Percentiles rank a stretch among this genome's conserved stretches.
phyloP scores from a whole-genome alignment of 2,797 vertebrate species.

The Hafferia zeledoni region DNA sequence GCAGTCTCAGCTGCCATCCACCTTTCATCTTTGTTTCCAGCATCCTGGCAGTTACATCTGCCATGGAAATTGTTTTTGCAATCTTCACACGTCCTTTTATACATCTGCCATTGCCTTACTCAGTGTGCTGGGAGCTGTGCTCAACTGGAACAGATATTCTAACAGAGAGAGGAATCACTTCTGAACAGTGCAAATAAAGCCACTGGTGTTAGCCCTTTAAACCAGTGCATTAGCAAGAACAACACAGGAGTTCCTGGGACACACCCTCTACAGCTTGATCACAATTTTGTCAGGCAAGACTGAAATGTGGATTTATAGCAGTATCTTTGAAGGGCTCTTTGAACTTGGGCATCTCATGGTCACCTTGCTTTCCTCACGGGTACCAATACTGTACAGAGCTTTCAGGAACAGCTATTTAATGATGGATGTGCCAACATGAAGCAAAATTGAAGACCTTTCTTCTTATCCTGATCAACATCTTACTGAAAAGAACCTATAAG shows the following conservation, averaged over 20 bases:
- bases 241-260: not conserved
- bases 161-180: not conserved
- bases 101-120: not conserved
- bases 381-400: not conserved
- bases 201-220: not conserved
- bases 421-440: not conserved
- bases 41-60: not conserved
- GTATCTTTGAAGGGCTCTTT: not conserved
- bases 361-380: not conserved
- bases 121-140: not conserved
- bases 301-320: not conserved
- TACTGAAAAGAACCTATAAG: not conserved
- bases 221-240: not conserved
- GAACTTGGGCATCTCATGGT: not conserved
- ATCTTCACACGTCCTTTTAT: not conserved
- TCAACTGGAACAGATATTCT: not conserved
- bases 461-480: not conserved
- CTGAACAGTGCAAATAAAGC: not conserved
- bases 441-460: not conserved
- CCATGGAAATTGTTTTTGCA: not conserved
- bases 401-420: not conserved
- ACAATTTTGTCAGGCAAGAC: not conserved
- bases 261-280: not conserved
- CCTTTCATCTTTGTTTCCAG: not conserved
- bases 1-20: not conserved